Conservation (phyloP, 2,113 vertebrate genomes). For the Terrapene triunguis region DNA sequence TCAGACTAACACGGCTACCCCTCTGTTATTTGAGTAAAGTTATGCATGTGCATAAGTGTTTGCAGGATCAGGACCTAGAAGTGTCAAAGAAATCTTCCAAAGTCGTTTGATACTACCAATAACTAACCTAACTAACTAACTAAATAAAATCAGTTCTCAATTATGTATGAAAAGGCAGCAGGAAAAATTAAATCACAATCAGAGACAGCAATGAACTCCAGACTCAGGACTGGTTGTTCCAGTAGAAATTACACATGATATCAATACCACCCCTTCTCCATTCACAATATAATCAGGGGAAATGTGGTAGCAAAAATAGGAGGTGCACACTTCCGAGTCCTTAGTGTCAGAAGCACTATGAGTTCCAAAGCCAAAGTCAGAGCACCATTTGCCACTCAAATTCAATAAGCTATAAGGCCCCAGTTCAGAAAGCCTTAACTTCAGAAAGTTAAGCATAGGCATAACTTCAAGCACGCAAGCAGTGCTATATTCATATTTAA, state of each 20-base stretch:
- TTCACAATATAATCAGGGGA: background rate
- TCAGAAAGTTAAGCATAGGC: background rate
- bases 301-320: background rate
- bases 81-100: background rate
- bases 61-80: background rate
- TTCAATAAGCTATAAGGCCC: background rate
- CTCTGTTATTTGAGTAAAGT: background rate
- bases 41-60: background rate
- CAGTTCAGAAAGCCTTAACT: background rate
- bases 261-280: background rate
- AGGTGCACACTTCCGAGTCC: background rate
- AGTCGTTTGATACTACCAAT: background rate
- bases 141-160: background rate
- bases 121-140: background rate
- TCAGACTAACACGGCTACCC: no score
- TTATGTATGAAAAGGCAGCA: background rate
- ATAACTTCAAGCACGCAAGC: background rate
- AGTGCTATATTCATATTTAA: background rate
- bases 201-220: background rate
- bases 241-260: background rate
- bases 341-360: background rate
- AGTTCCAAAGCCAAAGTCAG: background rate
- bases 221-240: background rate
- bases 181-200: background rate
- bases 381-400: background rate